Conservation (phyloP, 2,113 vertebrate species). For the Zosterops japonicus region DNA sequence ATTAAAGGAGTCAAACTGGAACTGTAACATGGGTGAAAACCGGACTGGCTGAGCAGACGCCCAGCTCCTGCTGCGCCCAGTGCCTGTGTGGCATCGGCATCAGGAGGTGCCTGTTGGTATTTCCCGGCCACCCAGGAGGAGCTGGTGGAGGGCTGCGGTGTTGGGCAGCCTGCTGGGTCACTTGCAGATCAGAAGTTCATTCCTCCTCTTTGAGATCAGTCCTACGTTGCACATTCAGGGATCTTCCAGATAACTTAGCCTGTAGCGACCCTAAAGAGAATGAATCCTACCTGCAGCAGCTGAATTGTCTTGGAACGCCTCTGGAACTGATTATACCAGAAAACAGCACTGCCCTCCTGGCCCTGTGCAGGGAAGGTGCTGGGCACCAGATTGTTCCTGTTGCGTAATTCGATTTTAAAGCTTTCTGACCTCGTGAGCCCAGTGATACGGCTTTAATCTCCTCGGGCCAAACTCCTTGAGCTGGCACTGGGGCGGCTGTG, state of each 20-base stretch:
- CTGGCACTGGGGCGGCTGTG: rapidly evolving
- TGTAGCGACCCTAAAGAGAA: not conserved
- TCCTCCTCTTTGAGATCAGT: not conserved
- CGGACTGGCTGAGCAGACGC: not conserved
- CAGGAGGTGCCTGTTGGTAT: not conserved
- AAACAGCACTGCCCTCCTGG: not conserved
- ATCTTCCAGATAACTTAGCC: slow-evolving; percentile 13
- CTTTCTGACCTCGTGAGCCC: not conserved
- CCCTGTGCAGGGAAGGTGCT: not conserved
- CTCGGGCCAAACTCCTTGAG: not conserved
- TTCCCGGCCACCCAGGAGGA: not conserved
- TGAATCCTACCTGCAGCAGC: not conserved
- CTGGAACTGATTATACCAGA: not conserved
- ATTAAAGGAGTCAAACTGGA: slow-evolving; percentile 91
- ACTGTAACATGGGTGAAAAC: slow-evolving; percentile 48
- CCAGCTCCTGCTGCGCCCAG: not conserved
- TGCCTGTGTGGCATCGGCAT: not conserved
- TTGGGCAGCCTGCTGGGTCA: not conserved
- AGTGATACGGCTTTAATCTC: not conserved
- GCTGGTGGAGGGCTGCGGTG: not conserved
- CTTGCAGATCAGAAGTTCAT: not conserved
- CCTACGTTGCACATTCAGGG: not conserved
- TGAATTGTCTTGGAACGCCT: not conserved
- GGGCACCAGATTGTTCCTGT: not conserved
- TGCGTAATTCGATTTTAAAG: not conserved